Evolutionary conservation across 2,797 vertebrate species (phyloP), one percentile per base, ranked within the genome.

Genomic region (Leucoraja ocellata): DNA sequence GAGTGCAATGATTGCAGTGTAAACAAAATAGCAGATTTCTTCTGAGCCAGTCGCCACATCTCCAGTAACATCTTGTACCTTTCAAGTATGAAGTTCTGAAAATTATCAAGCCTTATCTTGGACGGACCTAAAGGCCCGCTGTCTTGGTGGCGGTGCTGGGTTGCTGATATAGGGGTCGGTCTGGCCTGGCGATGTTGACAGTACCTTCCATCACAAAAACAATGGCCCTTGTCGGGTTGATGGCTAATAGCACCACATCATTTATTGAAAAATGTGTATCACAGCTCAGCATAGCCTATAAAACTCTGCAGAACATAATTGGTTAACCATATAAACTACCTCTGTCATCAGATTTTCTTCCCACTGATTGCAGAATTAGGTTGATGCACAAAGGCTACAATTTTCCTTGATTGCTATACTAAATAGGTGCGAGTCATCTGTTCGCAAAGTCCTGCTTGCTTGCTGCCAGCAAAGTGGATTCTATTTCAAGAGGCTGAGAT

Each of bases 351-450:
- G 25, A 61, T 61, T 84, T 25, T 28, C 54, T 58, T 61, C 25
- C 54, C 54, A 61, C 54, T 61, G 58, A 13, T 73, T 23, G 71
- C 71, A 73, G 71, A 73, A 21, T 73, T 18, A 21, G 18, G 16
- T 5, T 73, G 71, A 23, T 73, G 71, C 71, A 73, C 71, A 23
- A 21, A 73, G 71, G 71, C 71, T 73, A 23, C 16, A 73, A 23
- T 73, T 73, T 73, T 73, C 71, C 18, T 84, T 84, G 54, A 61
- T 61, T 28, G 58, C 23, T 14, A 4, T 1, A n/a, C 81, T 61
- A 84, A 84, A 61, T 84, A 84, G 81, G 58, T 10, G 25, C 8
- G 54, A 84, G 54, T 84, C 81, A 84, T n/a, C 81, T 61, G 81
- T 54, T 84, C 25, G 25, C n/a, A 10, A 84, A 84, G 54, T 84